Percentiles rank a stretch among this genome's conserved stretches.
Conservation (phyloP, 1,140 invertebrate species). For the Drosophila repletoides region DNA sequence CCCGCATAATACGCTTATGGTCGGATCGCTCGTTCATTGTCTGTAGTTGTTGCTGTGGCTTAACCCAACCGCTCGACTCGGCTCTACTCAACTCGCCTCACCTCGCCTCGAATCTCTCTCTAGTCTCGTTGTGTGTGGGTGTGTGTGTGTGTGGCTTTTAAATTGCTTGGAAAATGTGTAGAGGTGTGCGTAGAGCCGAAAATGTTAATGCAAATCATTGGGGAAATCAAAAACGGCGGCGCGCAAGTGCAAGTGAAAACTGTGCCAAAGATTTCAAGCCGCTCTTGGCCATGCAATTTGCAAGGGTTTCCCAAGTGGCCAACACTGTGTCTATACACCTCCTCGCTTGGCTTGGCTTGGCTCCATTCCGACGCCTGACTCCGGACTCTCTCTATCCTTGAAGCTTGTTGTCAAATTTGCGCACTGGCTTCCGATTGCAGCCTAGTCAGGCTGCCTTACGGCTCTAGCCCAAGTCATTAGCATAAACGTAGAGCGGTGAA, state of each 20-base stretch:
- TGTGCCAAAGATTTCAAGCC: constrained; percentile 62
- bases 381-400: not conserved
- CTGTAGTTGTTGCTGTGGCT: constrained; percentile 21
- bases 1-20: constrained; percentile 68
- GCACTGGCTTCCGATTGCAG: constrained; percentile 63
- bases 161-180: constrained; percentile 63
- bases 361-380: too few species aligned
- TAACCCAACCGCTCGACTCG: not conserved
- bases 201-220: constrained; percentile 78
- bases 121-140: not conserved
- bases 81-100: not conserved
- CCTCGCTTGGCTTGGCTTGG: too few species aligned
- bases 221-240: constrained; percentile 76
- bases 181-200: constrained; percentile 53
- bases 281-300: constrained; percentile 66
- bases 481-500: constrained; percentile 68
- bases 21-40: constrained; percentile 33
- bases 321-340: constrained; percentile 12
- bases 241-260: constrained; percentile 69
- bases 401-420: constrained; percentile 70
- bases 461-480: constrained; percentile 57
- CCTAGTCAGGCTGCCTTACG: not conserved
- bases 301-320: constrained; percentile 74
- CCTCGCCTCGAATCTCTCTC: too few species aligned
- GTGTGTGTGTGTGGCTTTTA: constrained; percentile 39